Evolutionary conservation across 2,797 vertebrate genomes (phyloP).

Genomic region (Muscicapa striata): DNA sequence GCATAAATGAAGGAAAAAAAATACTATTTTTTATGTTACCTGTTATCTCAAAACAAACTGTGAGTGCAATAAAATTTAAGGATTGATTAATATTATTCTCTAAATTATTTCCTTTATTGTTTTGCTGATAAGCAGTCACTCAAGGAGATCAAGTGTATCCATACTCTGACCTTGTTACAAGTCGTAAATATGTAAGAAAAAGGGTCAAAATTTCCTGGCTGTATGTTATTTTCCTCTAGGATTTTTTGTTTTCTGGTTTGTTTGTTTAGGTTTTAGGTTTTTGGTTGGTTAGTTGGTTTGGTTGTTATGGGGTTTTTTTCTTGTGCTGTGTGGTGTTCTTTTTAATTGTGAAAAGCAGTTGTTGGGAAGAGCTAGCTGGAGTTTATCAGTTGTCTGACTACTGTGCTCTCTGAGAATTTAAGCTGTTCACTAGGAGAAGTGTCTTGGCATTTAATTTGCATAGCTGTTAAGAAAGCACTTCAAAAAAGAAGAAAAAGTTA

Average conservation of each 20-base stretch:
- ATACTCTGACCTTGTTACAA: neutral
- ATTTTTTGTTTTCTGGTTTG: neutral
- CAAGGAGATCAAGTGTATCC: neutral
- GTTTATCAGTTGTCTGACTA: neutral
- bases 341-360: neutral
- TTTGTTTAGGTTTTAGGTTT: neutral
- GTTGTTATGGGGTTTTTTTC: neutral
- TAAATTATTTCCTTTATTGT: neutral
- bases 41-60: neutral
- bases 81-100: neutral
- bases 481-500: neutral
- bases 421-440: neutral
- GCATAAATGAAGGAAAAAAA: neutral
- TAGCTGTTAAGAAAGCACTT: neutral
- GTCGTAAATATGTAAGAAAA: neutral
- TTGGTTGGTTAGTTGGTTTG: neutral
- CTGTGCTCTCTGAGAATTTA: neutral
- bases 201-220: neutral
- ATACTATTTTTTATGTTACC: fast-evolving
- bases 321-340: neutral
- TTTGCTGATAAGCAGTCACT: neutral
- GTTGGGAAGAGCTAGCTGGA: neutral
- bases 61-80: neutral
- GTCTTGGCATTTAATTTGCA: neutral
- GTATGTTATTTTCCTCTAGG: neutral